A percentile compares a stretch with the other conserved stretches of the same genome.
Evolutionary conservation across 1,140 invertebrate species (phyloP).

Genomic region (Zaprionus inermis): DNA sequence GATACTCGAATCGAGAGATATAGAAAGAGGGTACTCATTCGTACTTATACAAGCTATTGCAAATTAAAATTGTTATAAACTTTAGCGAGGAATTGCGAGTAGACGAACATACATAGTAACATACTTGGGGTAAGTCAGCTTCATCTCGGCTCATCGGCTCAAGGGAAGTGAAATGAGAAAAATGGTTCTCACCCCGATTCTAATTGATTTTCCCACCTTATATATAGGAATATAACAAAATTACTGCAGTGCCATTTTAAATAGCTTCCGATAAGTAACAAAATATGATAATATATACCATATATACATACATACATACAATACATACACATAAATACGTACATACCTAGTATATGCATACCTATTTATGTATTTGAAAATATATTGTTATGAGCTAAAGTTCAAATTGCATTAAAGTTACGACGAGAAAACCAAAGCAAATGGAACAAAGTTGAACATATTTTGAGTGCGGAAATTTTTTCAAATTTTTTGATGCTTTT

Average conservation of each 20-base stretch:
- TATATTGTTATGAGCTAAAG: slow-evolving; percentile 80
- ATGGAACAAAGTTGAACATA: slow-evolving; percentile 81
- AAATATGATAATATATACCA: slow-evolving; percentile 45
- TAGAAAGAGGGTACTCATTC: neutral
- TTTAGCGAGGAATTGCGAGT: slow-evolving; percentile 29
- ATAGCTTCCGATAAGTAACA: slow-evolving; percentile 82
- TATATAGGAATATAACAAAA: slow-evolving; percentile 78
- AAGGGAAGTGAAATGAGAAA: slow-evolving; percentile 16
- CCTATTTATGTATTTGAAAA: slow-evolving; percentile 70
- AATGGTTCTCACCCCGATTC: slow-evolving; percentile 54
- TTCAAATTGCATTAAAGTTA: slow-evolving; percentile 79
- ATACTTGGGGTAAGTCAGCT: slow-evolving; percentile 44
- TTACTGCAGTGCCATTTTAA: slow-evolving; percentile 84
- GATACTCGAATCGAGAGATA: slow-evolving; percentile 23
- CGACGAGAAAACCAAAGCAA: slow-evolving; percentile 55
- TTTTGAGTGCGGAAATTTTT: slow-evolving; percentile 74
- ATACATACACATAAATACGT: slow-evolving; percentile 52
- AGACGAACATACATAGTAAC: slow-evolving; percentile 34
- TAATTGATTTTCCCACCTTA: slow-evolving; percentile 84
- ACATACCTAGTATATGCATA: slow-evolving; percentile 70
- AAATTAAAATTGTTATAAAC: slow-evolving; percentile 42
- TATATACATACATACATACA: slow-evolving; percentile 54
- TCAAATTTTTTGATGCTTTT: slow-evolving; percentile 77
- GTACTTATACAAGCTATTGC: slow-evolving; percentile 40
- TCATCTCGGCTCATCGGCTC: slow-evolving; percentile 29